Evolutionary conservation across 2,888 invertebrate genomes (phyloP).

Genomic region (Caenorhabditis sp.): DNA sequence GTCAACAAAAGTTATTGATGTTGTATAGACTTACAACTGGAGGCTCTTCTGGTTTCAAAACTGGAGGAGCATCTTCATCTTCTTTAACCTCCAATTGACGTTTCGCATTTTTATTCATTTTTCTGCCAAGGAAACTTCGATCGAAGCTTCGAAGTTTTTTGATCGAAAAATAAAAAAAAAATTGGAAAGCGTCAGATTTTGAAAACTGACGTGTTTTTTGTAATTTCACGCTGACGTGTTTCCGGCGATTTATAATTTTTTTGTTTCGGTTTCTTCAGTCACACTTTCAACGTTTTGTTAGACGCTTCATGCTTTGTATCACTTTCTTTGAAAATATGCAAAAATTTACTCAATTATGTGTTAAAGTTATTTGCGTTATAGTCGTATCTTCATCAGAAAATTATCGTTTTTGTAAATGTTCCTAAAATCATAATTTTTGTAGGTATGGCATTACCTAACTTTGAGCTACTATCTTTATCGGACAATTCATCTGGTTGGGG

Average conservation of each 20-base stretch:
- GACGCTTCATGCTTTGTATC: neutral
- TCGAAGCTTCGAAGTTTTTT: neutral
- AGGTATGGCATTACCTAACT: constrained; percentile 46
- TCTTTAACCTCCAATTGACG: neutral
- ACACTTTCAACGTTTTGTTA: too few relatives aligned
- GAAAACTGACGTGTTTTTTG: neutral
- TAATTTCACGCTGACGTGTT: constrained; percentile 7
- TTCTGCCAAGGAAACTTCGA: neutral
- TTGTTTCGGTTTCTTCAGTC: constrained; percentile 8
- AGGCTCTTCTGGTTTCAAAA: neutral
- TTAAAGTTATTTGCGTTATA: too few relatives aligned
- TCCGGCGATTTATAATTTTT: neutral
- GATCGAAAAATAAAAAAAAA: neutral
- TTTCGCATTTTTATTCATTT: neutral
- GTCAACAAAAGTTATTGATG: neutral
- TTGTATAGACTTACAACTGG: neutral
- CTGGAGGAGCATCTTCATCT: neutral
- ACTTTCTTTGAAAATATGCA: neutral
- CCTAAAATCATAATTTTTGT: constrained; percentile 1
- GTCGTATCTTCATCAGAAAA: too few relatives aligned
- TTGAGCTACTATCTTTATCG: constrained; percentile 35
- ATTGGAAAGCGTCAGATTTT: neutral
- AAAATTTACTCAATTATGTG: too few relatives aligned
- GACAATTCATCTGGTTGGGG: constrained; percentile 51
- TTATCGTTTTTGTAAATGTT: constrained; percentile 2